Base-by-base conservation (phyloP, 2,888 invertebrate species). In the Atethmia centrago region DNA sequence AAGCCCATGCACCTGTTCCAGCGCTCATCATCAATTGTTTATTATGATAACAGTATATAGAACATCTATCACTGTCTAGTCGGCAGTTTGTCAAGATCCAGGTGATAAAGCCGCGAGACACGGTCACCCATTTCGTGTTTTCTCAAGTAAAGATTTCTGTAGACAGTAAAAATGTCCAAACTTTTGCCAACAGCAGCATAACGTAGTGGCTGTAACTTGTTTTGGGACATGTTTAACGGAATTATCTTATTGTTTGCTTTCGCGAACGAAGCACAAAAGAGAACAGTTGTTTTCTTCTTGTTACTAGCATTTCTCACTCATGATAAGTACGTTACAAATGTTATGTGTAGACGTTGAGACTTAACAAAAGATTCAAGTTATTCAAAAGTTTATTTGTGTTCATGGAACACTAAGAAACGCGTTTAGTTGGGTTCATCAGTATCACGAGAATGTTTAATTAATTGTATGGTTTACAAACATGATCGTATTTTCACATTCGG, bases 121-220 rank as follows among this genome's bases (percentile, higher is more conserved):
- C 81, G 86, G 86, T 86, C 85, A 86, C 88, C 87, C 83, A 88
- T 88, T 88, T 84, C 84, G 85, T 87, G 86, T 91, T 89, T 88
- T 83, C 86, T 83, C 82, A 77, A 83, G 82, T 87, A 88, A 89
- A 87, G 88, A 88, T 89, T 90, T 89, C 87, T 86, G 82, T 88
- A 90, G 90, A 91, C 90, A 90, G 88, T 92, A 93, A 93, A 93
- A 93, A 92, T 92, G 92, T 93, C 91, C 83, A 91, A 93, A 93
- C 88, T 93, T 92, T 90, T 88, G 85, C 87, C 85, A 89, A 89
- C 88, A 86, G 67, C 74, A 85, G 77, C 88, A 89, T 90, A 91
- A 92, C 88, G 87, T 89, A 90, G 89, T 92, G 90, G 89, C 87
- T 89, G 88, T 88, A 88, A 88, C 90, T 89, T 90, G 88, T 91